Conservation (phyloP, 2,797 vertebrate species). For the Dicrostonyx torquatus region DNA sequence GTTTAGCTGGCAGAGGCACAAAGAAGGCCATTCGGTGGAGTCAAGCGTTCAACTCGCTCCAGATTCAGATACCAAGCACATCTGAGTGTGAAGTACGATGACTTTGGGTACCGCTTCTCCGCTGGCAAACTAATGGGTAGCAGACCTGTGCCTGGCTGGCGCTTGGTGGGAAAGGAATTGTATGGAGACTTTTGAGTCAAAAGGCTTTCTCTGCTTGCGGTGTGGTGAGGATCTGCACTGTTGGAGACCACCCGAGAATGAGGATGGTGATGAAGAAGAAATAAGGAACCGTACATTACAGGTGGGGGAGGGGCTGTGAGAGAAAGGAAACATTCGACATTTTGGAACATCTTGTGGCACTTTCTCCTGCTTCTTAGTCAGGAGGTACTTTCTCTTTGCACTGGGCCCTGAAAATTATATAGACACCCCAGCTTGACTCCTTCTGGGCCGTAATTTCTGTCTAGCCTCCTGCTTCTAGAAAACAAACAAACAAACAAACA, state of each 20-base stretch:
- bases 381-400: neutral
- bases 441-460: neutral
- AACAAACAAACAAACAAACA: neutral
- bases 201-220: neutral
- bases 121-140: neutral
- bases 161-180: fast-evolving
- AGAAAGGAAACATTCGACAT: neutral
- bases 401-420: neutral
- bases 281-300: fast-evolving
- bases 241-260: neutral
- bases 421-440: neutral
- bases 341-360: neutral
- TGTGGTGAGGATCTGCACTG: neutral
- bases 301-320: neutral
- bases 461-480: neutral
- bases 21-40: neutral
- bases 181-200: neutral
- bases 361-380: neutral
- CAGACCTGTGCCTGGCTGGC: neutral
- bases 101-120: neutral
- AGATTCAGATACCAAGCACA: neutral
- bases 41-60: neutral
- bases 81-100: fast-evolving
- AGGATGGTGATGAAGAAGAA: too few species aligned
- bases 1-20: neutral